Evolutionary conservation across 2,113 vertebrate species (phyloP).

Genomic region (Merops nubicus): DNA sequence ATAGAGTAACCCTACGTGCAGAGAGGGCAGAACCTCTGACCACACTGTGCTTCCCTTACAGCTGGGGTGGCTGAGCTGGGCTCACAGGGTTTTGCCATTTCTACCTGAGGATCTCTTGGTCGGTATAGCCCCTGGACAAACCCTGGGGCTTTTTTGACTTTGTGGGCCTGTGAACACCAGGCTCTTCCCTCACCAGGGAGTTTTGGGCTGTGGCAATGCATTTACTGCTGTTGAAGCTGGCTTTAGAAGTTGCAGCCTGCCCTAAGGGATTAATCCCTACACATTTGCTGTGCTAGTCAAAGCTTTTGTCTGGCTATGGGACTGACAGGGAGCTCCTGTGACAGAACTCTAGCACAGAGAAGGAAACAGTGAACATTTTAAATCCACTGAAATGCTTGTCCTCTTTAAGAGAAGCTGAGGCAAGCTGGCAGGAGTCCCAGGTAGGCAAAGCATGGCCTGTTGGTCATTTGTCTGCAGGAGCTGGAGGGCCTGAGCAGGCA

Average conservation of each 20-base stretch:
- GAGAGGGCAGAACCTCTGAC: background rate
- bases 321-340: background rate
- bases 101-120: background rate
- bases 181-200: background rate
- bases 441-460: background rate
- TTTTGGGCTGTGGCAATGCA: background rate
- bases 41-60: accelerated
- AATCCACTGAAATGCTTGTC: background rate
- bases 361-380: background rate
- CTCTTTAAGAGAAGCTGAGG: background rate
- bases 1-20: background rate
- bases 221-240: background rate
- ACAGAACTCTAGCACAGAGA: background rate
- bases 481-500: background rate
- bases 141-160: background rate
- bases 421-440: background rate
- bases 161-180: background rate
- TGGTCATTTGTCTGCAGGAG: background rate
- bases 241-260: background rate
- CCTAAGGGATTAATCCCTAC: slow-evolving; percentile 9
- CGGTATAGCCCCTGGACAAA: background rate
- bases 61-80: background rate
- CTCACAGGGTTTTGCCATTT: background rate
- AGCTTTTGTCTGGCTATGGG: slow-evolving; percentile 5
- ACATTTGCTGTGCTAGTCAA: slow-evolving; percentile 5